A percentile compares a stretch with the other conserved stretches of the same genome.
Evolutionary conservation across 2,888 invertebrate genomes (phyloP).

Genomic region (Coronaproctus castanopsis): DNA sequence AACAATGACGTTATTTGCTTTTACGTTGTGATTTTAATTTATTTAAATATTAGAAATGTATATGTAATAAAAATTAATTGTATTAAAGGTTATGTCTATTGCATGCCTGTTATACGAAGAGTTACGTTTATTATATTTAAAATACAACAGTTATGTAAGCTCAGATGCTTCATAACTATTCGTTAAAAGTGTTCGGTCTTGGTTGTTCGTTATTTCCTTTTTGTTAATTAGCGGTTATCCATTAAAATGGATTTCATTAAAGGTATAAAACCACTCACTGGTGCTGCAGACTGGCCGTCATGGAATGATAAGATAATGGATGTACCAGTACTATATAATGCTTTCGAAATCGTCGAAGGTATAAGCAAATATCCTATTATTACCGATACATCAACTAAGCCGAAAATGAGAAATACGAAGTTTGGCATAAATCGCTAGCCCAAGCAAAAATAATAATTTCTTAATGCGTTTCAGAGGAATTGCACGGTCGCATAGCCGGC

Average conservation of each 20-base stretch:
- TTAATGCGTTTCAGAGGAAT: conserved; percentile 12
- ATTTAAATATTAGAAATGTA: too few relatives aligned
- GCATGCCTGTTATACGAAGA: too few relatives aligned
- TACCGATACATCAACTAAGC: conserved; percentile 1
- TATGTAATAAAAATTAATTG: too few relatives aligned
- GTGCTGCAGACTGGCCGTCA: conserved; percentile 9
- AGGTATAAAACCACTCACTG: conserved; percentile 9
- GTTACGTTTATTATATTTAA: too few relatives aligned
- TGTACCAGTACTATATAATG: conserved; percentile 3
- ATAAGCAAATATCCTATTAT: not conserved
- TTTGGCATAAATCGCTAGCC: conserved; percentile 6
- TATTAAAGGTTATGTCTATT: too few relatives aligned
- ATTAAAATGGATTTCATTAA: conserved; percentile 11
- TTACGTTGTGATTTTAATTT: too few relatives aligned
- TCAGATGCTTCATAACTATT: too few relatives aligned
- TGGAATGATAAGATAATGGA: conserved; percentile 12
- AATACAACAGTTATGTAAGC: too few relatives aligned
- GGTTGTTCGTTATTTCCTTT: too few relatives aligned
- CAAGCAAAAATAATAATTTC: conserved; percentile 14
- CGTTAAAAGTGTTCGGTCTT: too few relatives aligned
- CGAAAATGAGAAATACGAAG: conserved; percentile 2
- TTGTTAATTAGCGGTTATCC: too few relatives aligned
- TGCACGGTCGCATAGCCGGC: conserved; percentile 9
- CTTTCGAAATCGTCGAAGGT: conserved; percentile 11
- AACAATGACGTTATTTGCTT: too few relatives aligned